Conservation (phyloP, 2,113 vertebrate genomes). For the Reinhardtius hippoglossoides region DNA sequence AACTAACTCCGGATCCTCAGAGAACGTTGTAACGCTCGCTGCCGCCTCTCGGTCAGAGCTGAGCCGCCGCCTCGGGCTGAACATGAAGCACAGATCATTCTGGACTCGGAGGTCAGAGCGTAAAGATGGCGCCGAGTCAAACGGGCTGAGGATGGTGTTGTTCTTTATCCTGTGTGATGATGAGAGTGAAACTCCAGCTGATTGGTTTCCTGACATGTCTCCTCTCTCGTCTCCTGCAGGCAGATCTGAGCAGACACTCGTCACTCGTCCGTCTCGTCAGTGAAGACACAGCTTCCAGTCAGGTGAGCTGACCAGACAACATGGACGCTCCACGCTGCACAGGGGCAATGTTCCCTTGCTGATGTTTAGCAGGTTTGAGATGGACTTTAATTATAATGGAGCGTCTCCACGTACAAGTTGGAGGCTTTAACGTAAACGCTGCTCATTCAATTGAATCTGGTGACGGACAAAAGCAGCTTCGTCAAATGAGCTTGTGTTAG, state of each 20-base stretch:
- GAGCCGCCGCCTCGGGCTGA: background rate
- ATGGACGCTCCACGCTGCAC: background rate
- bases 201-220: background rate
- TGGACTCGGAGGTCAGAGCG: conserved; percentile 5
- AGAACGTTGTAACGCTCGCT: no score
- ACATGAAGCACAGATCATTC: conserved; percentile 2
- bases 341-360: no score
- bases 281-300: conserved; percentile 36
- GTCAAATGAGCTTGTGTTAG: no score
- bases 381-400: no score
- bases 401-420: no score
- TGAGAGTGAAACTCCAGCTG: background rate
- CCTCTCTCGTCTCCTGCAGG: background rate
- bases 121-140: background rate
- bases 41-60: no score
- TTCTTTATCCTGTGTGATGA: background rate
- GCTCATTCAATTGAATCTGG: no score
- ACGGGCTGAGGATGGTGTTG: conserved; percentile 2
- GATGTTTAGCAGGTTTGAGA: no score
- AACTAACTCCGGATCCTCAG: background rate
- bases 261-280: conserved; percentile 17
- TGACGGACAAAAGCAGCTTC: no score
- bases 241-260: conserved; percentile 47
- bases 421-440: no score
- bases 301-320: conserved; percentile 27